Percentiles rank a stretch among this genome's conserved stretches.
Conservation (phyloP, 2,888 invertebrate genomes). For the Nomada fabriciana region DNA sequence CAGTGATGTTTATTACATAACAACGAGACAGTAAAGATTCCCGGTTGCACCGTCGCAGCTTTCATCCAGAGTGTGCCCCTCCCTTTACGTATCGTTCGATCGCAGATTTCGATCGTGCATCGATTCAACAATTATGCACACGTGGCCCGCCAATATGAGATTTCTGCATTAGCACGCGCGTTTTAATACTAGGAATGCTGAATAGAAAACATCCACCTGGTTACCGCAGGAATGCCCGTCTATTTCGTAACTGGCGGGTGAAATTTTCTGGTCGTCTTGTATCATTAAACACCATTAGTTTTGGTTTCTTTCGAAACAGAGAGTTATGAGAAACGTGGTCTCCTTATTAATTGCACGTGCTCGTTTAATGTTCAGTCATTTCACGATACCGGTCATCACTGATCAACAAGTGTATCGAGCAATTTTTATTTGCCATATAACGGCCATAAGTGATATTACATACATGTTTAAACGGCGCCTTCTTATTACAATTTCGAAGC, state of each 20-base stretch:
- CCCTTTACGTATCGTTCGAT: neutral
- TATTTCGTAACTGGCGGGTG: conserved; percentile 45
- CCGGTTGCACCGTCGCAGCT: neutral
- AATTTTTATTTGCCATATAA: too few relatives aligned
- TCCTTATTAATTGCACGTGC: neutral
- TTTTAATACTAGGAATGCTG: conserved; percentile 31
- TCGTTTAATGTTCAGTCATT: neutral
- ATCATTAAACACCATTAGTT: conserved; percentile 40
- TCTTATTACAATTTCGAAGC: too few relatives aligned
- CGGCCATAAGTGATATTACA: neutral
- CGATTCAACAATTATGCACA: neutral
- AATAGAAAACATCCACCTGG: conserved; percentile 28
- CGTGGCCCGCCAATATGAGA: conserved; percentile 24
- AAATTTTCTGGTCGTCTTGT: conserved; percentile 47
- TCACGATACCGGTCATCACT: neutral
- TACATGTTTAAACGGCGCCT: neutral
- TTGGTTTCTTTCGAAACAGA: conserved; percentile 3
- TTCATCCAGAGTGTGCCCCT: too few relatives aligned
- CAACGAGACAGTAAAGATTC: conserved; percentile 3
- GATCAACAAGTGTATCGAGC: neutral
- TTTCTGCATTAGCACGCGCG: neutral
- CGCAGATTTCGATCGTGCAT: conserved; percentile 6
- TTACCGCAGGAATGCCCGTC: conserved; percentile 8
- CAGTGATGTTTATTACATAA: conserved; percentile 52
- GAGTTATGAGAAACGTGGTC: neutral